Conservation (phyloP, 2,888 invertebrate species). For the Troilus luridus region DNA sequence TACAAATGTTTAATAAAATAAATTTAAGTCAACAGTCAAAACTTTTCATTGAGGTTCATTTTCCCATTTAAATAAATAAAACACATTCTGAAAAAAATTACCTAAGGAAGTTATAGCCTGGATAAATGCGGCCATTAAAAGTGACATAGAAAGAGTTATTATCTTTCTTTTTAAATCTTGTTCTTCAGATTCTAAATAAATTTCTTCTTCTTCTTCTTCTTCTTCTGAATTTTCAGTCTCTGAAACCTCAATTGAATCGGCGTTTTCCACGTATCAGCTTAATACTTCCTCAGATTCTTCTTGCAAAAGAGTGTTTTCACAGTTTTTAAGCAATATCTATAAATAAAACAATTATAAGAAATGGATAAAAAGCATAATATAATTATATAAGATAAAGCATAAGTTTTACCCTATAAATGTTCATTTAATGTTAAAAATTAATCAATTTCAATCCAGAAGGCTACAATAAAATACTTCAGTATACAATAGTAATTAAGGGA, state of each 20-base stretch:
- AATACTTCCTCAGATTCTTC: constrained; percentile 53
- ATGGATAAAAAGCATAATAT: not conserved
- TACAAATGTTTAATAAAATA: not conserved
- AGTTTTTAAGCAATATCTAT: constrained; percentile 54
- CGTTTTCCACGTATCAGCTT: constrained; percentile 51
- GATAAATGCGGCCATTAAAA: constrained; percentile 75
- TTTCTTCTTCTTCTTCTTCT: constrained; percentile 56
- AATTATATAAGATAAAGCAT: not conserved
- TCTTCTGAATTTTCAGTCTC: constrained; percentile 1
- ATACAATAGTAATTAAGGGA: not conserved
- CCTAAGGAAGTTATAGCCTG: constrained; percentile 74
- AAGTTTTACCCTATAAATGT: not conserved
- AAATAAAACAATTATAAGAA: constrained; percentile 12
- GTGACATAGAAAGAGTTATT: constrained; percentile 75
- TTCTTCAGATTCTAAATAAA: constrained; percentile 43
- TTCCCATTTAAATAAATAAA: constrained; percentile 64
- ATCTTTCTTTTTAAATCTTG: constrained; percentile 69
- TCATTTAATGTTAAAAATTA: not conserved
- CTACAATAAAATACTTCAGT: not conserved
- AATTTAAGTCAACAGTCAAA: not conserved
- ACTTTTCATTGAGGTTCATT: constrained; percentile 60
- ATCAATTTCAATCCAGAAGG: not conserved
- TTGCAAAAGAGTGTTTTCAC: constrained; percentile 20
- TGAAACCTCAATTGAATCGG: not conserved
- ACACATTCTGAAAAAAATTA: constrained; percentile 66